Conservation (phyloP, 2,888 invertebrate genomes). For the Timandra comae region DNA sequence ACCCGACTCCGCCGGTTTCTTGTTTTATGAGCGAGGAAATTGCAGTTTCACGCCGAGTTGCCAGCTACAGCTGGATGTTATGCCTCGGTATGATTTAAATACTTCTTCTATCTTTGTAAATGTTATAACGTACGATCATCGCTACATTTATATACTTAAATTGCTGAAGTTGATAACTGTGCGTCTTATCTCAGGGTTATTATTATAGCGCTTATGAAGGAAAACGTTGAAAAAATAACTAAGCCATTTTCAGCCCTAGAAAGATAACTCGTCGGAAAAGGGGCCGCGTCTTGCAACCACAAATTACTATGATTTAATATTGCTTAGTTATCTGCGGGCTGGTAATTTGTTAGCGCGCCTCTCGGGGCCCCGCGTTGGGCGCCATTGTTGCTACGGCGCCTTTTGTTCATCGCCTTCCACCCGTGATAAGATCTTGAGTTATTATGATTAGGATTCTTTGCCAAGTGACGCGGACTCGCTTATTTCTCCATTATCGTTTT, state of each 20-base stretch:
- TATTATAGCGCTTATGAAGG: slow-evolving; percentile 33
- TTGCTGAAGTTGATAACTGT: slow-evolving; percentile 11
- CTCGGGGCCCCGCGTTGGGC: slow-evolving; percentile 58
- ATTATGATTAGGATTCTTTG: slow-evolving; percentile 76
- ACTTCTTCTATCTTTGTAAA: slow-evolving; percentile 28
- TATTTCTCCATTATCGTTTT: slow-evolving; percentile 67
- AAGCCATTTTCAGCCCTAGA: slow-evolving; percentile 31
- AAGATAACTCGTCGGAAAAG: slow-evolving; percentile 56
- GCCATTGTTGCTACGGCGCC: slow-evolving; percentile 70
- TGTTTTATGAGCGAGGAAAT: slow-evolving; percentile 65
- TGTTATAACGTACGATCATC: slow-evolving; percentile 19
- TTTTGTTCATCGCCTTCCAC: slow-evolving; percentile 72
- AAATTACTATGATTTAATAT: slow-evolving; percentile 77
- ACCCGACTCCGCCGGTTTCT: slow-evolving; percentile 39
- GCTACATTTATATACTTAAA: slow-evolving; percentile 11
- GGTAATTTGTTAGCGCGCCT: slow-evolving; percentile 73
- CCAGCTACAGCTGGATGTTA: slow-evolving; percentile 46
- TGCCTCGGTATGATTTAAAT: slow-evolving; percentile 49
- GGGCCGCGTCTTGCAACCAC: slow-evolving; percentile 65
- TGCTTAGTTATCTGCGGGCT: slow-evolving; percentile 74
- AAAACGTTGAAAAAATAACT: slow-evolving; percentile 44
- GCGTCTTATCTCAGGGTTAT: slow-evolving; percentile 26
- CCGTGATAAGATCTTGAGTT: slow-evolving; percentile 73
- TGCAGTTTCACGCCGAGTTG: slow-evolving; percentile 56
- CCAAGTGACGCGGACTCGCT: slow-evolving; percentile 67